Base-by-base conservation (phyloP, 1,140 invertebrate genomes). In the Augochlora pura region DNA sequence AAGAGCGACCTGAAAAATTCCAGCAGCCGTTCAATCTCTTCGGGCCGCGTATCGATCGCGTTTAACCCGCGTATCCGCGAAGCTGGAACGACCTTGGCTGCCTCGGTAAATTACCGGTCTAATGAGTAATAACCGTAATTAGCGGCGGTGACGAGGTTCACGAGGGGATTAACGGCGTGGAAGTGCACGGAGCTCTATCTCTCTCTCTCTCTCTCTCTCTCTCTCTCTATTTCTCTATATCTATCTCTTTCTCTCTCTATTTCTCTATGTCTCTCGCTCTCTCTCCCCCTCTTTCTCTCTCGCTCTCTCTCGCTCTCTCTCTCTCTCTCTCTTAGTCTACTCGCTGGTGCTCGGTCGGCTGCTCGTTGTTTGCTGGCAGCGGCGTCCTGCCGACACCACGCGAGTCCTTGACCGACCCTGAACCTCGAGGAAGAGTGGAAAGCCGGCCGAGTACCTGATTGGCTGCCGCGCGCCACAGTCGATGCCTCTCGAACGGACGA, bases 401-500 rank as follows among this genome's bases (percentile, higher is more conserved):
- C 81, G 85, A 91, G 90, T 91, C 90, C 90, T 91, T 91, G 90
- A 90, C 90, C 90, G 90, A 88, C 90, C 90, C 88, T 91, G 90
- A 91, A 91, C 90, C 89, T 84, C 78, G 71, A 68, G 73, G 77
- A 88, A 82, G 86, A 82, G 85, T 85, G 87, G 83, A 82, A 78
- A 82, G 81, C 80, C 79, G 66, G 60, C 80, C 27, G 62, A 65
- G 80, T 76, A 82, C 68, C 82, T 76, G 86, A 88, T 89, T 87
- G 84, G 87, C 81, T 82, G 86, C 81, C 83, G 83, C 82, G 83
- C 86, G 82, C 83, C 80, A 88, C 81, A 85, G 76, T 85, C 88
- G 82, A 88, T 88, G 88, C 87, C 88, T 87, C 84, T 78, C 84
- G 74, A 72, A 81, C 84, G 79, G 52, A 85, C 78, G 79, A 77